phyloP scores from a whole-genome alignment of 35 echinoderm and acorn worm species.

The Heliocidaris tuberculata region DNA sequence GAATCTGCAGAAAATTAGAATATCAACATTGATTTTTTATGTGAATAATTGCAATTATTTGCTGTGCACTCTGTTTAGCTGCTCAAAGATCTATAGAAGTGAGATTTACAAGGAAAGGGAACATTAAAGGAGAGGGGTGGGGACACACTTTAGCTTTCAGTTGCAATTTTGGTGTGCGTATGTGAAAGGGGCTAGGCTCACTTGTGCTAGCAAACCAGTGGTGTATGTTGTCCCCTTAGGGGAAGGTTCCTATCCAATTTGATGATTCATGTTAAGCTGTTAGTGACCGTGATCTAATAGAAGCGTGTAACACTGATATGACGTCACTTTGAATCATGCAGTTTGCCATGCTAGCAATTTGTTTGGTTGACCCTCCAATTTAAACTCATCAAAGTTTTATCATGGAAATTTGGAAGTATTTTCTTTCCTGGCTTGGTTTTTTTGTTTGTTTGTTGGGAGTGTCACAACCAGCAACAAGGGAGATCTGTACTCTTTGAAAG shows the following conservation, averaged over 20 bases:
- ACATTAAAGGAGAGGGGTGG: too few relatives aligned
- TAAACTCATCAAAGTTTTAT: slow-evolving; percentile 5
- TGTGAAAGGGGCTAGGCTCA: neutral
- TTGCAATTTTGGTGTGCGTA: too few relatives aligned
- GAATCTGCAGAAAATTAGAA: too few relatives aligned
- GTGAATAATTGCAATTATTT: too few relatives aligned
- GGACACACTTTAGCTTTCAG: too few relatives aligned
- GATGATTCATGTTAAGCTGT: slow-evolving; percentile 34
- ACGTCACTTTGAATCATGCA: slow-evolving; percentile 29
- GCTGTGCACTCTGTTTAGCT: too few relatives aligned
- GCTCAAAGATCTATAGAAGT: too few relatives aligned
- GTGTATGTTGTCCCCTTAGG: neutral
- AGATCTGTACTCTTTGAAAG: too few relatives aligned
- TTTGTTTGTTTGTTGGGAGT: too few relatives aligned
- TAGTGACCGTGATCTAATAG: slow-evolving; percentile 42
- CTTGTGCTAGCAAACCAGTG: neutral
- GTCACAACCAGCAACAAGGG: too few relatives aligned
- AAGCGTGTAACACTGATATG: neutral
- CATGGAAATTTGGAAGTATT: neutral
- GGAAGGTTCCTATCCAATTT: neutral
- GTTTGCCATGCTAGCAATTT: slow-evolving; percentile 15
- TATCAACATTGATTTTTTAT: too few relatives aligned
- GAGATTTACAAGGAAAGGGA: too few relatives aligned
- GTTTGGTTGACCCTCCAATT: slow-evolving; percentile 19
- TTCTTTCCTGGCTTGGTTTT: neutral